Percentiles rank a stretch among this genome's conserved stretches.
Evolutionary conservation across 2,113 vertebrate species (phyloP).

Genomic region (Ptilorrhoa leucosticta): DNA sequence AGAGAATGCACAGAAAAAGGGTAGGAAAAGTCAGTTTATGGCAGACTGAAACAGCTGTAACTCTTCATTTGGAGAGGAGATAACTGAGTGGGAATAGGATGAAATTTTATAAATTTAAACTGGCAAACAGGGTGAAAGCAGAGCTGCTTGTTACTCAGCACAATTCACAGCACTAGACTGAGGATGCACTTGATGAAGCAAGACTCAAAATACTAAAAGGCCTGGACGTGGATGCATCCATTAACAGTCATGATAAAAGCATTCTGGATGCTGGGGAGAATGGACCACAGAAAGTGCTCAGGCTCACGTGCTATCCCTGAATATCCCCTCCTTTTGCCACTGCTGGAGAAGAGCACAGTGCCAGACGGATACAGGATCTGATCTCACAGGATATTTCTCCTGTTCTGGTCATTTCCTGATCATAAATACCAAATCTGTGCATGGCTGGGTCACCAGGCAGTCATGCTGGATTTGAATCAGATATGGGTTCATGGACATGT

Average conservation of each 20-base stretch:
- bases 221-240: neutral
- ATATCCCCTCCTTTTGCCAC: neutral
- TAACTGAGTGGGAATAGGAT: neutral
- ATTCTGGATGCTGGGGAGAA: neutral
- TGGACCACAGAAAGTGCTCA: neutral
- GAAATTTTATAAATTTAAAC: neutral
- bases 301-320: neutral
- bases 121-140: neutral
- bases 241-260: neutral
- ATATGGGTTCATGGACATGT: neutral
- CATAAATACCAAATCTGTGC: neutral
- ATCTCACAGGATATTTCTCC: neutral
- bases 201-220: neutral
- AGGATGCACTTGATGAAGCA: neutral
- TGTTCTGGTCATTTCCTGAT: neutral
- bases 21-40: neutral
- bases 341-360: neutral
- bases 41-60: neutral
- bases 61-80: neutral
- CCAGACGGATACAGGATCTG: neutral
- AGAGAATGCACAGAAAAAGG: neutral
- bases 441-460: neutral
- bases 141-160: neutral
- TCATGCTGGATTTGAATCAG: neutral
- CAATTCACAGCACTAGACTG: neutral